Conservation (phyloP, 2,888 invertebrate species). For the Euphydryas editha region DNA sequence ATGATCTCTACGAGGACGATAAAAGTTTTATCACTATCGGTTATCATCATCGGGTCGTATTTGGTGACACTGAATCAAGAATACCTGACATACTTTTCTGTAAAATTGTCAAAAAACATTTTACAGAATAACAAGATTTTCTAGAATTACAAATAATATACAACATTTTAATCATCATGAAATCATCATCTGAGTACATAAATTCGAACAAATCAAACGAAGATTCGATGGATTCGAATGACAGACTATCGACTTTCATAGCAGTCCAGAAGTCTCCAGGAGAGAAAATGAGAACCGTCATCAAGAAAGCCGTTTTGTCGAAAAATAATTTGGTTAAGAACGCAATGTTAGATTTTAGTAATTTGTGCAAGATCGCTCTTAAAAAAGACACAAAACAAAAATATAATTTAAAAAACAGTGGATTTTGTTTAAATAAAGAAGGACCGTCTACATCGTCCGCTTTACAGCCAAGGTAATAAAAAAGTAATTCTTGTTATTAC, state of each 20-base stretch:
- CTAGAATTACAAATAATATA: too few relatives aligned
- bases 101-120: constrained; percentile 90
- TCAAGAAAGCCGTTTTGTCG: too few relatives aligned
- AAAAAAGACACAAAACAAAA: constrained; percentile 62
- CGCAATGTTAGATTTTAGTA: constrained; percentile 71
- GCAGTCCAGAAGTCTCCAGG: constrained; percentile 72
- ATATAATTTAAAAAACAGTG: constrained; percentile 75
- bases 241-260: constrained; percentile 65
- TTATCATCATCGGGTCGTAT: too few relatives aligned
- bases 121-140: constrained; percentile 89
- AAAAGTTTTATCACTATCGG: too few relatives aligned
- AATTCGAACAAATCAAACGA: constrained; percentile 77
- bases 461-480: constrained; percentile 57
- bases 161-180: too few relatives aligned
- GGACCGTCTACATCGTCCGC: constrained; percentile 53
- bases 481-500: constrained; percentile 71
- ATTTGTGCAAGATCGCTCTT: constrained; percentile 59
- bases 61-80: too few relatives aligned
- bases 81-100: too few relatives aligned
- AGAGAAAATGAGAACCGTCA: constrained; percentile 76
- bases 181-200: constrained; percentile 69
- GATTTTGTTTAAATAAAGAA: constrained; percentile 69
- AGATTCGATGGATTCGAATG: constrained; percentile 72
- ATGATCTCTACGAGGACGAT: too few relatives aligned
- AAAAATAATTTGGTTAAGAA: constrained; percentile 72